phyloP scores from a whole-genome alignment of 2,888 invertebrate species.

The Leucozona laternaria region DNA sequence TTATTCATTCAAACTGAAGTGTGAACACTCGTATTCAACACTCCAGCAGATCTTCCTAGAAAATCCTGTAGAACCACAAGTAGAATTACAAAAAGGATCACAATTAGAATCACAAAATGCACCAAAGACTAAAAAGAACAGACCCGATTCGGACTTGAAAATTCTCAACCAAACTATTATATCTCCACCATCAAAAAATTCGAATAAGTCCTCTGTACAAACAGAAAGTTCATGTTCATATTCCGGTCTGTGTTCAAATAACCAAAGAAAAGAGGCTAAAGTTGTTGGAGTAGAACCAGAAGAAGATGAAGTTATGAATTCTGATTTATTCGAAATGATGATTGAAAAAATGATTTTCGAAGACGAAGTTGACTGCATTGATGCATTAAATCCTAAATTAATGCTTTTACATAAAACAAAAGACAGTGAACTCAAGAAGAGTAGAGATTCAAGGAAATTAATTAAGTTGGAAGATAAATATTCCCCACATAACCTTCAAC shows the following conservation, averaged over 20 bases:
- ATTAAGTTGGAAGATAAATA: neutral
- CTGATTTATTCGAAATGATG: neutral
- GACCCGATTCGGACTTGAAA: neutral
- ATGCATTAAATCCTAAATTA: neutral
- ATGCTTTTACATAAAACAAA: neutral
- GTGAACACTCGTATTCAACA: neutral
- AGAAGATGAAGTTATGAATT: neutral
- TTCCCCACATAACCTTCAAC: neutral
- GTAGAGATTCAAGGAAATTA: neutral
- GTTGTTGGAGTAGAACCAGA: neutral
- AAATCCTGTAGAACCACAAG: neutral
- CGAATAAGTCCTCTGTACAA: neutral
- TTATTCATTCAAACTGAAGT: neutral
- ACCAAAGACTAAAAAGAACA: neutral
- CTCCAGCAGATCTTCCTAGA: neutral
- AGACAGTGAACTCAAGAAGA: neutral
- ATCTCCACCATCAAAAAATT: neutral
- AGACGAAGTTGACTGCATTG: neutral
- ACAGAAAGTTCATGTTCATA: neutral
- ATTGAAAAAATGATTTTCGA: neutral
- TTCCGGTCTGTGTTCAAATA: neutral
- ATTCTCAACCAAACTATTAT: neutral
- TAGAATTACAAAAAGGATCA: neutral
- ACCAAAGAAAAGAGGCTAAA: neutral
- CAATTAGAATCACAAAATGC: neutral